These are phyloP conservation scores for Apis florea DNA, from an alignment of 1,140 invertebrate species.

Conservation along the genomic window DNA sequence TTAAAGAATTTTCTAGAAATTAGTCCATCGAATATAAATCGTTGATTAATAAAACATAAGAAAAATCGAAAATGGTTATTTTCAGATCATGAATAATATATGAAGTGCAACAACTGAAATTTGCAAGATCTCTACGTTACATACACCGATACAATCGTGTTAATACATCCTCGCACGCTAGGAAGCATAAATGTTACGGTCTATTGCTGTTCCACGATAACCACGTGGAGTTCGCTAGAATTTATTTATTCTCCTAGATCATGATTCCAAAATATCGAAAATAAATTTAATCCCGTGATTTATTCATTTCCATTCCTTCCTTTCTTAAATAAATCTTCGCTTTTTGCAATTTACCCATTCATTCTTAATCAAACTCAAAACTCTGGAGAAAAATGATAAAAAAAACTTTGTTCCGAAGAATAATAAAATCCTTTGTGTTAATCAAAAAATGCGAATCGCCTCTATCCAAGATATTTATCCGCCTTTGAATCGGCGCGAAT, in stretches of 20 bases:
- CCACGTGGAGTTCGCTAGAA: conserved; percentile 39
- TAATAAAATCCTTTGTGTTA: too few relatives aligned
- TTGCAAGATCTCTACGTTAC: neutral
- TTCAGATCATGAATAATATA: neutral
- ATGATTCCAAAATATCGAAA: conserved; percentile 5
- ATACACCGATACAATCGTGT: conserved; percentile 42
- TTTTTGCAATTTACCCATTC: neutral
- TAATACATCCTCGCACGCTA: conserved; percentile 39
- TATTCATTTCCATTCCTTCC: neutral
- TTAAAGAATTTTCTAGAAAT: neutral
- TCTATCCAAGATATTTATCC: neutral
- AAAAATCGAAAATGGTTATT: conserved; percentile 13
- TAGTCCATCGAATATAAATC: neutral
- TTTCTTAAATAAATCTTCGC: neutral
- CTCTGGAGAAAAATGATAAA: too few relatives aligned
- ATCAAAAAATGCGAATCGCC: neutral
- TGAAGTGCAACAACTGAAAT: conserved; percentile 25
- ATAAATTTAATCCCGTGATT: conserved; percentile 27
- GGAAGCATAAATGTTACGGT: conserved; percentile 42
- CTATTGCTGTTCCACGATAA: conserved; percentile 15
- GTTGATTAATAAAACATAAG: neutral
- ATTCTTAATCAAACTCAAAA: too few relatives aligned
- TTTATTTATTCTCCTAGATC: conserved; percentile 32
- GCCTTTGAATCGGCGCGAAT: neutral
- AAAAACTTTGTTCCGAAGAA: too few relatives aligned